Percentiles rank a stretch among this genome's conserved stretches.
Conservation (phyloP, 2,797 vertebrate species). For the Melanotaenia nigrans region DNA sequence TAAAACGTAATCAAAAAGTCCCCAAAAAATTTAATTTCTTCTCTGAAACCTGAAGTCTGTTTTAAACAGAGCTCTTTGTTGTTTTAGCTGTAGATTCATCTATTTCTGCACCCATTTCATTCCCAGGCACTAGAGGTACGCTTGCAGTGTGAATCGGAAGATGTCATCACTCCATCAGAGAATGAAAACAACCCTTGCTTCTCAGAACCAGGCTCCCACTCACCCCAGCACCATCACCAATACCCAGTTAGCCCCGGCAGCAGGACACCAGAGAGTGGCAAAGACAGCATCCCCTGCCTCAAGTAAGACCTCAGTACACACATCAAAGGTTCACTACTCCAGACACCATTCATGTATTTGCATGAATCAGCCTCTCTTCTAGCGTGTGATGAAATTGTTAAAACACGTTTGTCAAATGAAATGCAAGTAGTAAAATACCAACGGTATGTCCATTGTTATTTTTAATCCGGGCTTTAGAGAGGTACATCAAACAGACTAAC, state of each 20-base stretch:
- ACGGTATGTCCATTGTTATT: neutral
- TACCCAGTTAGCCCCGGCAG: slow-evolving; percentile 88
- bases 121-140: slow-evolving; percentile 91
- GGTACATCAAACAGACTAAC: neutral
- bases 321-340: too few relatives aligned
- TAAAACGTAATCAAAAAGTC: neutral
- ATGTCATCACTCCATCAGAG: slow-evolving; percentile 91
- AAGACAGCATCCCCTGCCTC: slow-evolving; percentile 90
- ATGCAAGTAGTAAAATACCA: neutral
- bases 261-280: slow-evolving; percentile 85
- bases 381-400: neutral
- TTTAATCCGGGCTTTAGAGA: neutral
- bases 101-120: slow-evolving; percentile 10
- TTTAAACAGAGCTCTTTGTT: neutral
- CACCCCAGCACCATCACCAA: slow-evolving; percentile 86
- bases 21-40: neutral
- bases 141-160: slow-evolving; percentile 91
- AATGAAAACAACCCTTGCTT: slow-evolving; percentile 89
- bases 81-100: neutral
- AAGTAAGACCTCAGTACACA: slow-evolving; percentile 81
- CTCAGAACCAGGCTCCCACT: slow-evolving; percentile 88
- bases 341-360: neutral
- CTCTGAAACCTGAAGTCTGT: neutral
- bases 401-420: neutral
- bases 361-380: neutral